phyloP scores from a whole-genome alignment of 2,113 vertebrate genomes.

The Casuarius casuarius region DNA sequence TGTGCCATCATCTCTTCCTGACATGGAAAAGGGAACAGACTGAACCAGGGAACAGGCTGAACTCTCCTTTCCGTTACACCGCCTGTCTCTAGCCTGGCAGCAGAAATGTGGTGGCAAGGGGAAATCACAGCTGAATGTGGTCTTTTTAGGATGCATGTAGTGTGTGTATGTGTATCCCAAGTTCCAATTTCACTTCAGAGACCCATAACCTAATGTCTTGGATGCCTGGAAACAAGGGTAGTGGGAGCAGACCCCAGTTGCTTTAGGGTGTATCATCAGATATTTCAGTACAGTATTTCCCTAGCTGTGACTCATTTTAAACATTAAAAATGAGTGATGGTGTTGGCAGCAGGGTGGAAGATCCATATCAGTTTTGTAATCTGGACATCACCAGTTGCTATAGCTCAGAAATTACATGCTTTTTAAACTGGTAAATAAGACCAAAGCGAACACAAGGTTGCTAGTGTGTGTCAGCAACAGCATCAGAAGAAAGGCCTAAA shows the following conservation, averaged over 20 bases:
- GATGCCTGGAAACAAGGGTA: background rate
- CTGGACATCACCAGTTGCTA: background rate
- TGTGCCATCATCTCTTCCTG: background rate
- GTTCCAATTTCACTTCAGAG: background rate
- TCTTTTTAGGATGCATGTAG: background rate
- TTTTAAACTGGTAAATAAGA: background rate
- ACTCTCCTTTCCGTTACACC: background rate
- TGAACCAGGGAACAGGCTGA: background rate
- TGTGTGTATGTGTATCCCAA: background rate
- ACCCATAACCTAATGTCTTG: background rate
- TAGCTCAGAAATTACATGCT: background rate
- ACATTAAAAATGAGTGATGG: background rate
- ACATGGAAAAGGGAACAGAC: background rate
- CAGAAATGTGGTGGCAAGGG: background rate
- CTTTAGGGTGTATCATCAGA: background rate
- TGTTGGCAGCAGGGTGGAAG: background rate
- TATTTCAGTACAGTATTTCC: background rate
- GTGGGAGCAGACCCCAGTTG: background rate
- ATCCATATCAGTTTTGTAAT: background rate
- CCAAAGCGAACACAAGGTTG: background rate
- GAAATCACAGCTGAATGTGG: background rate
- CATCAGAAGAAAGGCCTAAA: constrained; percentile 2
- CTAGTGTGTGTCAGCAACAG: background rate
- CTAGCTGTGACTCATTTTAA: background rate
- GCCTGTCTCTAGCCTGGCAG: background rate